Conservation (phyloP, 2,113 vertebrate genomes). For the Drymodes brunneopygia region DNA sequence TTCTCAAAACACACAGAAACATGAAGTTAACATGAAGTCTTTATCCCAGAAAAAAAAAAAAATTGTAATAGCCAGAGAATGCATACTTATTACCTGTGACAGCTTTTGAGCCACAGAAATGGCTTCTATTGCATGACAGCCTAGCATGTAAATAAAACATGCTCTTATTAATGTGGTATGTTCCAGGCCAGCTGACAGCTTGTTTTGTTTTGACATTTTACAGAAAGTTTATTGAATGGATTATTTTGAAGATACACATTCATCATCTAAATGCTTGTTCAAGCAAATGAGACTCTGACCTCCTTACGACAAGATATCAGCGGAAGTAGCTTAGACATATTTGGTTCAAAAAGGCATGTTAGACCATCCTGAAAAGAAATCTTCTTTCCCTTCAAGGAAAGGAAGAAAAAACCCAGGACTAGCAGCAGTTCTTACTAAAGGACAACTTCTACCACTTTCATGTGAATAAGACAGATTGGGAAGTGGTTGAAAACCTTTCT, state of each 20-base stretch:
- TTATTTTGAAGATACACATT: slow-evolving; percentile 16
- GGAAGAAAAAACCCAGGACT: neutral
- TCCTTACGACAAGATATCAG: neutral
- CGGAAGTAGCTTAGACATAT: slow-evolving; percentile 3
- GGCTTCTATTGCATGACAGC: neutral
- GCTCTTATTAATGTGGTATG: neutral
- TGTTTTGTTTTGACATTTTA: slow-evolving; percentile 26
- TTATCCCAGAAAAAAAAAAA: neutral
- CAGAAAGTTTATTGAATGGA: slow-evolving; percentile 18
- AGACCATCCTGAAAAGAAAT: neutral
- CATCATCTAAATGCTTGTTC: slow-evolving; percentile 10
- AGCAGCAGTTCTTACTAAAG: neutral
- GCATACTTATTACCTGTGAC: neutral
- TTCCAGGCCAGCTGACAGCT: neutral
- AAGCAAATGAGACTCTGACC: slow-evolving; percentile 35
- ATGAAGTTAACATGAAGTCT: neutral
- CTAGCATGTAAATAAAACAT: neutral
- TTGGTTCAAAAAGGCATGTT: neutral
- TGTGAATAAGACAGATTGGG: neutral
- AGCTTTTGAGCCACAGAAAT: neutral
- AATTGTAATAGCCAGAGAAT: neutral
- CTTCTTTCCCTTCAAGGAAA: neutral
- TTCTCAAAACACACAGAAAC: neutral
- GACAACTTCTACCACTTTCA: neutral
- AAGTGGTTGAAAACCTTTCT: neutral